A percentile compares a stretch with the other conserved stretches of the same genome.
phyloP scores from a whole-genome alignment of 1,140 invertebrate species.

The Glossosoma conforme region DNA sequence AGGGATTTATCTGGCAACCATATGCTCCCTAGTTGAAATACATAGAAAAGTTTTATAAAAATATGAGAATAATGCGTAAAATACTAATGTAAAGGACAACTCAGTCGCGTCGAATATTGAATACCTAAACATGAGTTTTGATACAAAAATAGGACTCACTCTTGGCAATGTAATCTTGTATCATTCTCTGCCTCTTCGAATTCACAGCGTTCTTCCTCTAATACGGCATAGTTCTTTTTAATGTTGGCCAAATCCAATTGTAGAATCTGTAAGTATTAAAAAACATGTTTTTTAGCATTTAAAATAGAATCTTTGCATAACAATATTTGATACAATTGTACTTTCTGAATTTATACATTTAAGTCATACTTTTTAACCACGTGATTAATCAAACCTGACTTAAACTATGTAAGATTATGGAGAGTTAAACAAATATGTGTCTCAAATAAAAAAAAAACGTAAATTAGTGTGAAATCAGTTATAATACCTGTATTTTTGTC shows the following conservation, averaged over 20 bases:
- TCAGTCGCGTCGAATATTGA: too few relatives aligned
- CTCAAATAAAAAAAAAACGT: too few relatives aligned
- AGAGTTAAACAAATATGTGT: background rate
- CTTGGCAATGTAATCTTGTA: constrained; percentile 58
- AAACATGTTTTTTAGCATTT: constrained; percentile 5
- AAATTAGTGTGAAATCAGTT: too few relatives aligned
- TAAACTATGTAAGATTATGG: too few relatives aligned
- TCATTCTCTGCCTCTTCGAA: constrained; percentile 66
- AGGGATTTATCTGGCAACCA: too few relatives aligned
- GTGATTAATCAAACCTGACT: too few relatives aligned
- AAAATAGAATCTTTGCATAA: too few relatives aligned
- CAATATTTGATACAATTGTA: background rate
- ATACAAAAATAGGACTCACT: constrained; percentile 39
- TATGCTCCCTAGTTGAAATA: too few relatives aligned
- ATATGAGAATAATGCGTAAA: too few relatives aligned
- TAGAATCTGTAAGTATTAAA: constrained; percentile 50
- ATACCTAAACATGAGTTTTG: constrained; percentile 4
- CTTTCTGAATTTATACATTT: background rate
- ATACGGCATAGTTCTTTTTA: constrained; percentile 52
- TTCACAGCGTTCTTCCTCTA: constrained; percentile 63
- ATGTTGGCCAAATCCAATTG: constrained; percentile 51
- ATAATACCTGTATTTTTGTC: constrained; percentile 44
- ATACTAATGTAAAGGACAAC: too few relatives aligned
- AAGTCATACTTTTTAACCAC: too few relatives aligned
- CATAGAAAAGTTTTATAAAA: too few relatives aligned